Evolutionary conservation across 2,113 vertebrate genomes (phyloP), one percentile per base, ranked within the genome.

Genomic region (Cynocephalus volans): DNA sequence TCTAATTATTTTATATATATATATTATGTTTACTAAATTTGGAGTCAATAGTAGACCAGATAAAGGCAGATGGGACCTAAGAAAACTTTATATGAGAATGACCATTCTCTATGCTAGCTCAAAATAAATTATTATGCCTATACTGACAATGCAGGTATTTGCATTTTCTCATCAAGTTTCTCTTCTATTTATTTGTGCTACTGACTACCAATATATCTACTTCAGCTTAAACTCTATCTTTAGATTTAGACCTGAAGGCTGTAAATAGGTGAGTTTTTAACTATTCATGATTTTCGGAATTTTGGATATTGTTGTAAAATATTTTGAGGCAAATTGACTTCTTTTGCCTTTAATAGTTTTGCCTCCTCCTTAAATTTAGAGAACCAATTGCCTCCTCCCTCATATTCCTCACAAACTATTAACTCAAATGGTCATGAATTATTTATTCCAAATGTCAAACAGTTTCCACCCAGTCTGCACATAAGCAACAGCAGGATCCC

Each of bases 391-490:
- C 12, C 12, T 67, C 17, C 10, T 48, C 13, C 80, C 1, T 92
- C 41, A 11, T 90, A 81, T 94, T 88, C 9, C 41, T 19, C 11
- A 15, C 26, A 72, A 8, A 17, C 24, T 73, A 80, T 65, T 58
- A n/a, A 85, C 93, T 95, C 36, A 88, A 24, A 11, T 56, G 3
- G 1, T 85, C 19, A 75, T 70, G 65, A 96, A 65, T 1, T 77
- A 45, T 58, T 92, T 64, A 97, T 93, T 90, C 5, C 52, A 92
- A 96, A 73, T 79, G 11, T 73, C 24, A 93, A 92, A 5, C 1
- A 58, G 8, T 91, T 83, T 77, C 17, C 19, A 33, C 82, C 6
- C 28, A 95, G 14, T 62, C n/a, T 93, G 28, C 23, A 91, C 4
- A 73, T 23, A 82, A 75, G 1, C 52, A 19, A 89, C 17, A 50